Conservation (phyloP, 2,113 vertebrate genomes). For the Stictonetta naevosa region DNA sequence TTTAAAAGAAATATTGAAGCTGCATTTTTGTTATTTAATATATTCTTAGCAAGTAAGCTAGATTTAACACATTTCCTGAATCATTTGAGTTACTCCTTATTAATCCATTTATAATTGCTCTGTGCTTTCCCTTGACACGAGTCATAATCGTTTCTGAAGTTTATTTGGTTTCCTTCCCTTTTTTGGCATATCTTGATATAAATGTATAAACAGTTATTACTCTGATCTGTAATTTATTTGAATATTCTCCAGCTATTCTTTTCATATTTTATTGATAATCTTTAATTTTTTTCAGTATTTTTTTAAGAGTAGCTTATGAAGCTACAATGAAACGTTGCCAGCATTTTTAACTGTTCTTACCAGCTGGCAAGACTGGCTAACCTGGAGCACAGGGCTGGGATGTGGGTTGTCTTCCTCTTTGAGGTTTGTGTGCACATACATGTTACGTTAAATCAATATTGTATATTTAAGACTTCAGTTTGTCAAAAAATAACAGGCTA, state of each 20-base stretch:
- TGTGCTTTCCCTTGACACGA: background rate
- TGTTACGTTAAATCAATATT: background rate
- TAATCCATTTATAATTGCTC: background rate
- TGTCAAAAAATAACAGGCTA: background rate
- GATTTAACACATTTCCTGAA: background rate
- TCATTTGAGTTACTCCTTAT: background rate
- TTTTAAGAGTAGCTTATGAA: background rate
- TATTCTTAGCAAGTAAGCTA: background rate
- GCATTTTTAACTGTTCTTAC: background rate
- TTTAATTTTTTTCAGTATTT: background rate
- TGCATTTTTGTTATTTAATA: background rate
- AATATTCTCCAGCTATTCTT: background rate
- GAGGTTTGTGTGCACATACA: fast-evolving
- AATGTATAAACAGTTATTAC: background rate
- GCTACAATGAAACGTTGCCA: background rate
- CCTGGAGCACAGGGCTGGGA: background rate
- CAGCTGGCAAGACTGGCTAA: background rate
- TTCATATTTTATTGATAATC: background rate
- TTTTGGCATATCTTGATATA: background rate
- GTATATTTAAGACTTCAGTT: background rate
- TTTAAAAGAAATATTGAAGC: background rate
- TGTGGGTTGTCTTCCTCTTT: background rate
- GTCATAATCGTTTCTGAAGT: background rate
- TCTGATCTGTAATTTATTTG: background rate
- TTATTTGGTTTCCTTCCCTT: background rate